These are phyloP conservation scores for Nipponia nippon DNA, from an alignment of 2,113 vertebrate species.

Conservation along the genomic window DNA sequence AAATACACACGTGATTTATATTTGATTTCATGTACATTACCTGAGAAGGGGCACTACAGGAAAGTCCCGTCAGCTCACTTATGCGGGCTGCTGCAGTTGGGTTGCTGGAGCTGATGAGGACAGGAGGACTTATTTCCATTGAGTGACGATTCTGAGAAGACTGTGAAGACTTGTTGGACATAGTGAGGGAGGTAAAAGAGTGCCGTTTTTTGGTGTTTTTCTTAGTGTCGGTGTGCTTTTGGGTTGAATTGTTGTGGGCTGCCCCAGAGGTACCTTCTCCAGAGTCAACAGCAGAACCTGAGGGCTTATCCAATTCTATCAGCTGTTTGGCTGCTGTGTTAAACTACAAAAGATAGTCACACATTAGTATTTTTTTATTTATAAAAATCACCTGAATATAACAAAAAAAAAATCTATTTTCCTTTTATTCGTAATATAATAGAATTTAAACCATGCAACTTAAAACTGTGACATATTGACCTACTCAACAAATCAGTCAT, in stretches of 20 bases:
- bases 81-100: constrained; percentile 94
- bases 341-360: constrained; percentile 76
- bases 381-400: not conserved
- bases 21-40: constrained; percentile 59
- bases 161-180: constrained; percentile 93
- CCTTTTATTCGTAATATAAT: not conserved
- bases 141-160: constrained; percentile 93
- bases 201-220: constrained; percentile 99
- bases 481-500: not conserved
- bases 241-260: constrained; percentile 79
- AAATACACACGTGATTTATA: not conserved
- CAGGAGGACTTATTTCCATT: constrained; percentile 97
- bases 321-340: constrained; percentile 94
- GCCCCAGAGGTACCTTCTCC: constrained; percentile 84
- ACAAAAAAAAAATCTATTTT: not conserved
- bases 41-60: constrained; percentile 97
- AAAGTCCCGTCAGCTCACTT: constrained; percentile 90
- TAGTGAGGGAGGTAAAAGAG: constrained; percentile 97
- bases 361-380: not conserved
- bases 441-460: not conserved
- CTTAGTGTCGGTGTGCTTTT: constrained; percentile 87
- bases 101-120: constrained; percentile 98
- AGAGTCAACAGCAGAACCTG: constrained; percentile 76
- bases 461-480: not conserved
- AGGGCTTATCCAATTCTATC: constrained; percentile 93